Percentiles rank a stretch among this genome's conserved stretches.
phyloP scores from a whole-genome alignment of 92 coral and sea anemone genomes.

The Nematostella vectensis region DNA sequence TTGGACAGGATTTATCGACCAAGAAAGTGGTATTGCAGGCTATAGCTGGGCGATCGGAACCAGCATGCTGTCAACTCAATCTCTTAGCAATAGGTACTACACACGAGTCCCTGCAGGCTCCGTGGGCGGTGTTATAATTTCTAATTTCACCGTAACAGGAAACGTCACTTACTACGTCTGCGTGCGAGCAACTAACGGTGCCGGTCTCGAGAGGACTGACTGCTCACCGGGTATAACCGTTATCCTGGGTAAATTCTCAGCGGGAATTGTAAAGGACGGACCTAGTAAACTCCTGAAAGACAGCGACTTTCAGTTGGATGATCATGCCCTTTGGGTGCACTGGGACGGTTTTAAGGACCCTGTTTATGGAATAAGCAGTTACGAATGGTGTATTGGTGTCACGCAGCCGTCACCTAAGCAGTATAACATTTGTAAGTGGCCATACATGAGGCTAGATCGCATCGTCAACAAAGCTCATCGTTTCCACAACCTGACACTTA shows the following conservation, averaged over 20 bases:
- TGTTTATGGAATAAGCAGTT: constrained; percentile 53
- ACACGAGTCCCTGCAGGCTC: constrained; percentile 44
- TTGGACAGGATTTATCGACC: constrained; percentile 86
- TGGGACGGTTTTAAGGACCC: constrained; percentile 95
- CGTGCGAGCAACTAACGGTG: constrained; percentile 82
- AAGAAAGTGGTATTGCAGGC: constrained; percentile 66
- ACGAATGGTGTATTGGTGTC: constrained; percentile 86
- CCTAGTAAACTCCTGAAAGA: constrained; percentile 42
- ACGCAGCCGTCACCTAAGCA: constrained; percentile 29
- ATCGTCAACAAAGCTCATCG: constrained; percentile 58
- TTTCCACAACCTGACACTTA: constrained; percentile 67
- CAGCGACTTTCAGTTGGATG: constrained; percentile 90
- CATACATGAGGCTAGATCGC: constrained; percentile 37
- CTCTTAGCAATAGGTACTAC: constrained; percentile 24
- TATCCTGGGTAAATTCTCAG: constrained; percentile 64
- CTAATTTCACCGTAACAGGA: constrained; percentile 53
- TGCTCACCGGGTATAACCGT: constrained; percentile 66
- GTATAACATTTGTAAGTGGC: constrained; percentile 38
- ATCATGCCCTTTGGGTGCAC: constrained; percentile 85
- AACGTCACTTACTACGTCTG: constrained; percentile 74
- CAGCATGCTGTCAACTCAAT: constrained; percentile 13
- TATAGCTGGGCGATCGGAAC: constrained; percentile 78
- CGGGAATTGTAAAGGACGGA: constrained; percentile 84
- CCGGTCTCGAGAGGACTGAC: constrained; percentile 70
- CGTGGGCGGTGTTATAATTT: constrained; percentile 64